Conservation (phyloP, 2,797 vertebrate genomes). For the Acipenser transmontanus region DNA sequence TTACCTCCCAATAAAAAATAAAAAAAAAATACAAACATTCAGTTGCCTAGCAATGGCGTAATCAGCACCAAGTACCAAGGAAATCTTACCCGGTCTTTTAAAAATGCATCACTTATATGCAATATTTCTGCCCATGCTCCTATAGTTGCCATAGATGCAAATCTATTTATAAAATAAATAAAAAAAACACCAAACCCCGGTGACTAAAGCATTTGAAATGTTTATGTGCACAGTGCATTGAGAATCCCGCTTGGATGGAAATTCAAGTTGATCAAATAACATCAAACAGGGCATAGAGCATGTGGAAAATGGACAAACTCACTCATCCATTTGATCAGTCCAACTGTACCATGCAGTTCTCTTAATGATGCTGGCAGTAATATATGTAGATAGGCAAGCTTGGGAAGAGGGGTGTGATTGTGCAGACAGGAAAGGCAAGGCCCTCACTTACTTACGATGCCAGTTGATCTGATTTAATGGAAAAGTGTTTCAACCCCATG, state of each 20-base stretch:
- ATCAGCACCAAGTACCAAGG: conserved; percentile 16
- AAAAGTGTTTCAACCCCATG: conserved; percentile 9
- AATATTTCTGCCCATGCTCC: conserved; percentile 22
- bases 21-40: conserved; percentile 11
- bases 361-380: conserved; percentile 12
- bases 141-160: conserved; percentile 20
- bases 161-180: conserved; percentile 26
- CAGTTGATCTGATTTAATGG: background rate
- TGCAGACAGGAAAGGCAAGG: background rate
- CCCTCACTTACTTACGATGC: background rate
- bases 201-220: conserved; percentile 22
- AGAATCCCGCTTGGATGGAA: conserved; percentile 20
- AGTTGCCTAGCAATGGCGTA: conserved; percentile 20
- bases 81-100: conserved; percentile 14
- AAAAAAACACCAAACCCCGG: conserved; percentile 19
- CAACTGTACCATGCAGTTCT: conserved; percentile 11
- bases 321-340: conserved; percentile 16
- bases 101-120: conserved; percentile 18
- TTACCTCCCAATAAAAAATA: conserved; percentile 20
- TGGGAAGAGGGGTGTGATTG: conserved; percentile 8
- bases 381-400: conserved; percentile 2
- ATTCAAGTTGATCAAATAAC: conserved; percentile 25
- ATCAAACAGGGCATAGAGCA: conserved; percentile 17
- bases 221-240: conserved; percentile 21
- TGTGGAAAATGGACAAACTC: conserved; percentile 27